phyloP scores from a whole-genome alignment of 2,113 vertebrate species.

The Orcinus orca region DNA sequence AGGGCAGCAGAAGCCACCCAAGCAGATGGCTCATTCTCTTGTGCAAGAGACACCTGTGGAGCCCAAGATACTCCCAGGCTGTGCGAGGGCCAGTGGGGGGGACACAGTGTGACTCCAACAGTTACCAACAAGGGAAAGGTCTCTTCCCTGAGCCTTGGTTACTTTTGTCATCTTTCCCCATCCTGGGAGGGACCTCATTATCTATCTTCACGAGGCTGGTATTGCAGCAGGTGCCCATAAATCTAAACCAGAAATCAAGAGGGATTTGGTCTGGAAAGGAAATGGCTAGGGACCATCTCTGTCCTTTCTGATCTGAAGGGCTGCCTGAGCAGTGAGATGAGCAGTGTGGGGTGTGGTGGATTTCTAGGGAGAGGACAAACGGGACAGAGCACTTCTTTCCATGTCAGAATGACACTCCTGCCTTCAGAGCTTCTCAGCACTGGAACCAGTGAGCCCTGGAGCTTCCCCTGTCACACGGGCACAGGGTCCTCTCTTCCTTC shows the following conservation, averaged over 20 bases:
- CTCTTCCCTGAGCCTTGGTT: neutral
- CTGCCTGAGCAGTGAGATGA: too few relatives aligned
- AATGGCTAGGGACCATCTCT: too few relatives aligned
- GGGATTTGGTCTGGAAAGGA: too few relatives aligned
- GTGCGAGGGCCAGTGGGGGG: fast-evolving
- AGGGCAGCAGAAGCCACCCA: neutral
- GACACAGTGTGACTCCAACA: neutral
- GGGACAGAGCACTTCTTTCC: too few relatives aligned
- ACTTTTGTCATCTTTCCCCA: neutral
- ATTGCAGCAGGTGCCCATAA: neutral
- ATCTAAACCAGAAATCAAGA: too few relatives aligned
- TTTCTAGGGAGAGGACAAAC: too few relatives aligned
- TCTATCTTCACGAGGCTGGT: neutral
- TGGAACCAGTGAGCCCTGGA: too few relatives aligned
- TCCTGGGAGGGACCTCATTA: neutral
- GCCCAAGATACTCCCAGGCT: neutral
- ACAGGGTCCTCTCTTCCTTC: neutral
- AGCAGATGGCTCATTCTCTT: fast-evolving
- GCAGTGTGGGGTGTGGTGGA: too few relatives aligned
- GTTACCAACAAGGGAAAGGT: neutral
- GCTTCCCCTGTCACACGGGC: neutral
- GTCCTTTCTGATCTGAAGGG: too few relatives aligned
- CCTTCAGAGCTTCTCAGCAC: too few relatives aligned
- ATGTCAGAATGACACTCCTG: too few relatives aligned
- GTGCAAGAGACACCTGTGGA: fast-evolving